A percentile compares a stretch with the other conserved stretches of the same genome.
Evolutionary conservation across 2,113 vertebrate species (phyloP).

Genomic region (Cyprinodon tularosa): DNA sequence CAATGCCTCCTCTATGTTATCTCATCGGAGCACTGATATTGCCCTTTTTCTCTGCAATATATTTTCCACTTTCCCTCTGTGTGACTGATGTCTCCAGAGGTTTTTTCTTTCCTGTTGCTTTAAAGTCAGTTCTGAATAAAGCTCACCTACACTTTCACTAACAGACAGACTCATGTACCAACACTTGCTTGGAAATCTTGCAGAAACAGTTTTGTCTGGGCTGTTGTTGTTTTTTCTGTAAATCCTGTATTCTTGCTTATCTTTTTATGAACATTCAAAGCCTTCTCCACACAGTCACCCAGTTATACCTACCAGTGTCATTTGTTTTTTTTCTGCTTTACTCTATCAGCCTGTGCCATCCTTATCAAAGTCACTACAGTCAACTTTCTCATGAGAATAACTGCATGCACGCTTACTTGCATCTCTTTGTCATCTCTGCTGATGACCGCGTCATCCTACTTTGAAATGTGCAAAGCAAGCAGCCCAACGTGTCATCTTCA

Average conservation of each 20-base stretch:
- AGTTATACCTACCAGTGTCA: conserved; percentile 26
- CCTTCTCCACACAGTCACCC: conserved; percentile 5
- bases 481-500: conserved; percentile 28
- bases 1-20: neutral
- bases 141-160: conserved; percentile 7
- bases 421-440: conserved; percentile 16
- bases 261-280: conserved; percentile 20
- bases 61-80: conserved; percentile 4
- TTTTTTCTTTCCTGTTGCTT: conserved; percentile 3
- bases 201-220: conserved; percentile 5
- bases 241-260: neutral
- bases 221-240: neutral
- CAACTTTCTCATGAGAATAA: conserved; percentile 7
- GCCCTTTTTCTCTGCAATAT: neutral
- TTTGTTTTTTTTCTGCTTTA: conserved; percentile 30
- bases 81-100: conserved; percentile 4
- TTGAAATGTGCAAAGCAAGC: conserved; percentile 35
- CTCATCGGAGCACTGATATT: neutral
- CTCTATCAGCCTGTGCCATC: conserved; percentile 14
- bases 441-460: conserved; percentile 15
- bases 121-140: neutral
- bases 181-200: neutral
- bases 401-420: neutral
- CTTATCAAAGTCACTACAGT: conserved; percentile 2
- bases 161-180: neutral